phyloP scores from a whole-genome alignment of 2,113 vertebrate species.

The Chionomys nivalis region DNA sequence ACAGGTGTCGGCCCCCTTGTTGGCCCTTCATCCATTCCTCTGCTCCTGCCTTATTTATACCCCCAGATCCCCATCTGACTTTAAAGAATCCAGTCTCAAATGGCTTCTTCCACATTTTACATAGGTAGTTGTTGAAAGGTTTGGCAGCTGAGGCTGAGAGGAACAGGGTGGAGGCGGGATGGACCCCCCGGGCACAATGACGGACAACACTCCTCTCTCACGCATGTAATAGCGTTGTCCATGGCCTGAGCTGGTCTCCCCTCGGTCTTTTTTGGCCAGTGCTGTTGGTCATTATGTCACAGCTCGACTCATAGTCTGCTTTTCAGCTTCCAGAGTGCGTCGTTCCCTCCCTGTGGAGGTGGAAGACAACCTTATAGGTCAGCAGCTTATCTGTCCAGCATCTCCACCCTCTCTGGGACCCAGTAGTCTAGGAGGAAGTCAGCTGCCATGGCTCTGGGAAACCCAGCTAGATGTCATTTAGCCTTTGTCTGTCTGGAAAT shows the following conservation, averaged over 20 bases:
- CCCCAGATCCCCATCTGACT: background rate
- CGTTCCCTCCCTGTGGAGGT: background rate
- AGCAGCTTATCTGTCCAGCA: background rate
- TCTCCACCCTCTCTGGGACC: background rate
- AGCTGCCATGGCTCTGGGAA: background rate
- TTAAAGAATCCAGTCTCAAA: background rate
- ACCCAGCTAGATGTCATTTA: background rate
- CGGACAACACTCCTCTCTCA: background rate
- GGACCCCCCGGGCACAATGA: background rate
- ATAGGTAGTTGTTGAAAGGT: too few species aligned
- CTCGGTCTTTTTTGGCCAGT: background rate
- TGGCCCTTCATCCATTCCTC: background rate
- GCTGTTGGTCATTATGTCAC: background rate
- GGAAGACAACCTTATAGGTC: background rate
- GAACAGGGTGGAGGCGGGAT: background rate
- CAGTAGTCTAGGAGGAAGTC: background rate
- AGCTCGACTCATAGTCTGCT: conserved; percentile 22
- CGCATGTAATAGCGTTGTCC: background rate
- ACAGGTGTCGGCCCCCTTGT: too few species aligned
- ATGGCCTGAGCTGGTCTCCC: background rate
- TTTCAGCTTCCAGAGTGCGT: conserved; percentile 50
- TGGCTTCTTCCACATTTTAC: background rate
- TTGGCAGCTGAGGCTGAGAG: background rate
- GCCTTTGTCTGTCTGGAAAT: background rate
- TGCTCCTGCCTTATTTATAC: background rate